Evolutionary conservation across 2,888 invertebrate genomes (phyloP), one percentile per base, ranked within the genome.

Genomic region (Limnephilus auricula): DNA sequence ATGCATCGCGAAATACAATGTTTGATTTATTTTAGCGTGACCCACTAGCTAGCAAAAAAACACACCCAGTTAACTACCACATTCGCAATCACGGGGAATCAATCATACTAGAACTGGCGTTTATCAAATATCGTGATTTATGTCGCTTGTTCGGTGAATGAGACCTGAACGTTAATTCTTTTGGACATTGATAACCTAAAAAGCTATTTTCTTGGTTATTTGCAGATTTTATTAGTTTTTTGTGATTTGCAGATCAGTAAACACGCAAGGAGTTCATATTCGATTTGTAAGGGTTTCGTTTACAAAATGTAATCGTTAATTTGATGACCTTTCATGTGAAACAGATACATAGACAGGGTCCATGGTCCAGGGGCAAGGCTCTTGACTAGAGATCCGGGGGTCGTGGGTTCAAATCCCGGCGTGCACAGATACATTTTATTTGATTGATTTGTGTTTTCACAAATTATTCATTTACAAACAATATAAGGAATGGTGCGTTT

Each of bases 21-120:
- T 90, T 86, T 90, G 90, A 90, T 90, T 45, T 90, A 86, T 90
- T 86, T 86, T 86, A 45, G 86, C 90, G 90, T 90, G 90, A 90
- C 90, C 87, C 87, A 84, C 84, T 31, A 87, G 31, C 87, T 31
- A 65, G 13, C 89, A 15, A 79, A 89, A n/a, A n/a, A 40, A 45
- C 79, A 40, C 79, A 30, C n/a, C 30, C 37, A 25, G 45, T 34
- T 89, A 89, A 89, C 79, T 87, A 45, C n/a, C 37, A 34, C 34
- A 79, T 89, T 89, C 79, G 79, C 79, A 89, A 89, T 89, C 89
- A 40, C 79, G 34, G 79, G 13, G 34, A 89, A 89, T 89, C 89
- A 82, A 89, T 89, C 89, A 89, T 82, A 45, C 45, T 15, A 79
- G 34, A 30, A 37, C 79, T 88, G 89, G 25, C 89, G 79, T 89